Evolutionary conservation across 92 coral and sea anemone genomes (phyloP).

Genomic region (Palythoa caribaeorum): DNA sequence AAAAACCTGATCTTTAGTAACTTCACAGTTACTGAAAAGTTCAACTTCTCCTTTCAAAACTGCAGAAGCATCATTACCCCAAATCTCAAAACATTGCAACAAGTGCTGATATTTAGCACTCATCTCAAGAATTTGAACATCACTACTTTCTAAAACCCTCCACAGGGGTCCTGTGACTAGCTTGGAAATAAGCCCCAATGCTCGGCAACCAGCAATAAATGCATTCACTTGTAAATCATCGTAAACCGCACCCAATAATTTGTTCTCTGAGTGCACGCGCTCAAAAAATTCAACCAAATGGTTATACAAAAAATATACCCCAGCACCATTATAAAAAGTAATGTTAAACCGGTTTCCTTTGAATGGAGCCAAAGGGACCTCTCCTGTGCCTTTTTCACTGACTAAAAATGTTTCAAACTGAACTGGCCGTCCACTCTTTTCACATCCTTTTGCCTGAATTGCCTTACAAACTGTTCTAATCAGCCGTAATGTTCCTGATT

Average conservation of each 20-base stretch:
- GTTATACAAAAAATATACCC: constrained; percentile 18
- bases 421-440: neutral
- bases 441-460: neutral
- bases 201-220: constrained; percentile 51
- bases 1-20: constrained; percentile 43
- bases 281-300: constrained; percentile 43
- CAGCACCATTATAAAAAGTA: constrained; percentile 36
- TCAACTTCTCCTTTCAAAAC: constrained; percentile 48
- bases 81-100: constrained; percentile 51
- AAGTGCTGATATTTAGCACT: constrained; percentile 47
- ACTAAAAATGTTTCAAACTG: neutral
- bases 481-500: neutral
- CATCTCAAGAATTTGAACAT: constrained; percentile 37
- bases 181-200: constrained; percentile 49
- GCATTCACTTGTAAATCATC: constrained; percentile 49
- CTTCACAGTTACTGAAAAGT: constrained; percentile 35
- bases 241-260: constrained; percentile 41
- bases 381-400: neutral
- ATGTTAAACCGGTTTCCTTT: neutral
- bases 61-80: constrained; percentile 53
- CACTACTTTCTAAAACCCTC: constrained; percentile 27
- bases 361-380: neutral
- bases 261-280: constrained; percentile 36
- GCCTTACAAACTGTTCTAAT: neutral
- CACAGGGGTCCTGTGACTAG: constrained; percentile 55